Base-by-base conservation (phyloP, 1,140 invertebrate genomes). In the Saccostrea glomerata region DNA sequence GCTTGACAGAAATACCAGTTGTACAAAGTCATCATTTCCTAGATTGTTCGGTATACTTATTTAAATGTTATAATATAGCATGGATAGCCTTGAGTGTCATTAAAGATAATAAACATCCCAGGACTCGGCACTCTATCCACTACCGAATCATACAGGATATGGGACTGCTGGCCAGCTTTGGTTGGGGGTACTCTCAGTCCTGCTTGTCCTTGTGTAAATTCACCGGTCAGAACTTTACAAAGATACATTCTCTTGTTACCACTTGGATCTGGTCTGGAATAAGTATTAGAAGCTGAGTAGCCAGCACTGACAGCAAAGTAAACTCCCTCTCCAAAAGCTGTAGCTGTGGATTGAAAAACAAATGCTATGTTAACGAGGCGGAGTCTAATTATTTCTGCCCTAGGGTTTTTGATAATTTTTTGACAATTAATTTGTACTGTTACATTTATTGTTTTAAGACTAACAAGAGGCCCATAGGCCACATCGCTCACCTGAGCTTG, bases 51-150 rank as follows among this genome's bases (percentile, higher is more conserved):
- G 30, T 12, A 23, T 73, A 83, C 5, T 23, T 84, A 87, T 66
- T 25, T 77, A 40, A 91, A 88, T 5, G 90, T 90, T 0, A 94
- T 92, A 54, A 93, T 73, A 87, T 93, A 94, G 56, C 92, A 89
- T 36, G 93, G 93, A 87, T 94, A 94, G 13, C 90, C 92, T 84
- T 93, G 93, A 1, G 89, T 85, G 86, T 94, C 93, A 88, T 91
- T 86, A 63, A 94, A 94, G 23, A 94, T 92, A 25, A 94, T 85
- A 77, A 84, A 94, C 83, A 94, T 92, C 6, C 0, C 7, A 7
- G 92, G 91, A 20, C 55, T 90, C 1, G 25, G 13, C 9, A 85
- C 0, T 82, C 88, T 87, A 30, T 93, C 88, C 11, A 89, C 90
- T 2, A 92, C 90, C 20, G 92, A 93, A 73, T 94, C 91, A 88